Conservation (phyloP, 2,888 invertebrate species). For the Ectropis crepuscularia region DNA sequence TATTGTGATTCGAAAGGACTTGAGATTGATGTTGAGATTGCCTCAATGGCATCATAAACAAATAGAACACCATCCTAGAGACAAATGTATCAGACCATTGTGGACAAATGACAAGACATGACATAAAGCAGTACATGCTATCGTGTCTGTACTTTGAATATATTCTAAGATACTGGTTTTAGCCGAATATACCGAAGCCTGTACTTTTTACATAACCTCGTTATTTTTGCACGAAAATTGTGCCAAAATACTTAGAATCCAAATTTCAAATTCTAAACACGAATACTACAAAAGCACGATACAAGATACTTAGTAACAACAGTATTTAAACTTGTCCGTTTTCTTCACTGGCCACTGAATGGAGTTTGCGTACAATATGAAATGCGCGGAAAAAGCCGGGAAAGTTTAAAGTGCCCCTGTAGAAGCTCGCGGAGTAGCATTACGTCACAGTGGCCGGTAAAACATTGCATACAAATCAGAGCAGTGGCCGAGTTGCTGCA, state of each 20-base stretch:
- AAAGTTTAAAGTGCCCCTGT: constrained; percentile 60
- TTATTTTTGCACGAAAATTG: background rate
- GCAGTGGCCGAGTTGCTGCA: constrained; percentile 49
- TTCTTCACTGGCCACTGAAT: constrained; percentile 49
- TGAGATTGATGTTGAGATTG: too few relatives aligned
- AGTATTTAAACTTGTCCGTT: constrained; percentile 48
- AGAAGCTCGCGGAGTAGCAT: constrained; percentile 47
- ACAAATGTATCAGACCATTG: too few relatives aligned
- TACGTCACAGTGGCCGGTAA: constrained; percentile 54
- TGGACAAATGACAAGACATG: too few relatives aligned
- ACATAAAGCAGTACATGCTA: too few relatives aligned
- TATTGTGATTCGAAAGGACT: too few relatives aligned
- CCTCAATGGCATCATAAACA: too few relatives aligned
- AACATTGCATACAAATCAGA: constrained; percentile 68
- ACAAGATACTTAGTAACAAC: constrained; percentile 39
- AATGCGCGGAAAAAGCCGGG: constrained; percentile 53
- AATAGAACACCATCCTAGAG: too few relatives aligned
- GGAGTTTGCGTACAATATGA: constrained; percentile 46
- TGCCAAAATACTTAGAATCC: background rate
- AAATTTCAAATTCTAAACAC: constrained; percentile 7
- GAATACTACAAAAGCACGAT: background rate
- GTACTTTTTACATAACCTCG: too few relatives aligned
- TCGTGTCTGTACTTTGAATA: too few relatives aligned
- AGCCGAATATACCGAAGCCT: too few relatives aligned
- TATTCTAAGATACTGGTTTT: too few relatives aligned